Evolutionary conservation across 1,140 invertebrate genomes (phyloP).

Genomic region (Hermetia illucens): DNA sequence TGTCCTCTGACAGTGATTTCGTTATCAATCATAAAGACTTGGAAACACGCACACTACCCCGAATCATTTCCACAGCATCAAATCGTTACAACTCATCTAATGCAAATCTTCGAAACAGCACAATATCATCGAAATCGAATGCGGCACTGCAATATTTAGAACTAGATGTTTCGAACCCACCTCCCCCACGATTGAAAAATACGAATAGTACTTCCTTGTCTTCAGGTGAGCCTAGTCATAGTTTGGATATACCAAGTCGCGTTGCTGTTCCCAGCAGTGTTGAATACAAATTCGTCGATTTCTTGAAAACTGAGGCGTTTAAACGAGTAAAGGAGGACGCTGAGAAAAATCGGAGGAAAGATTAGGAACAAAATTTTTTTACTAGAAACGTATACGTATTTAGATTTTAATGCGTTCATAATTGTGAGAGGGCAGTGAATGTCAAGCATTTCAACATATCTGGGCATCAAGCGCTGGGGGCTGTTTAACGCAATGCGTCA

Average conservation of each 20-base stretch:
- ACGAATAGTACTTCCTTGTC: slow-evolving; percentile 19
- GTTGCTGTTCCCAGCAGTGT: slow-evolving; percentile 31
- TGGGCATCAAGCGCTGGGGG: too few species aligned
- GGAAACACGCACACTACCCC: slow-evolving; percentile 24
- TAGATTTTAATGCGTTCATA: too few species aligned
- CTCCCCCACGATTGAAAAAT: slow-evolving; percentile 15
- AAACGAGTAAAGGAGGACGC: slow-evolving; percentile 73
- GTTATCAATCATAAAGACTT: slow-evolving; percentile 10
- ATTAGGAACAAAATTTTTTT: too few species aligned
- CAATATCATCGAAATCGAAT: slow-evolving; percentile 24
- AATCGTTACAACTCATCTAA: slow-evolving; percentile 11
- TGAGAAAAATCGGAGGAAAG: too few species aligned
- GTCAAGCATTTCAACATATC: too few species aligned
- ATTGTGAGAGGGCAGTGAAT: too few species aligned
- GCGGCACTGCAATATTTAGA: slow-evolving; percentile 55
- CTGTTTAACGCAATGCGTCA: too few species aligned
- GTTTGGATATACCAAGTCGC: slow-evolving; percentile 11
- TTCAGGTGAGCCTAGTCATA: not conserved
- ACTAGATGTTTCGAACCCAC: slow-evolving; percentile 41
- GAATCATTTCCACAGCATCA: slow-evolving; percentile 8
- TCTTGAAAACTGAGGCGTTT: slow-evolving; percentile 81
- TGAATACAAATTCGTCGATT: slow-evolving; percentile 82
- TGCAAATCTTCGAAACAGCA: slow-evolving; percentile 17
- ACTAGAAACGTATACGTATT: too few species aligned
- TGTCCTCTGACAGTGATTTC: slow-evolving; percentile 13